Evolutionary conservation across 2,797 vertebrate genomes (phyloP).

Genomic region (Cuculus canorus): DNA sequence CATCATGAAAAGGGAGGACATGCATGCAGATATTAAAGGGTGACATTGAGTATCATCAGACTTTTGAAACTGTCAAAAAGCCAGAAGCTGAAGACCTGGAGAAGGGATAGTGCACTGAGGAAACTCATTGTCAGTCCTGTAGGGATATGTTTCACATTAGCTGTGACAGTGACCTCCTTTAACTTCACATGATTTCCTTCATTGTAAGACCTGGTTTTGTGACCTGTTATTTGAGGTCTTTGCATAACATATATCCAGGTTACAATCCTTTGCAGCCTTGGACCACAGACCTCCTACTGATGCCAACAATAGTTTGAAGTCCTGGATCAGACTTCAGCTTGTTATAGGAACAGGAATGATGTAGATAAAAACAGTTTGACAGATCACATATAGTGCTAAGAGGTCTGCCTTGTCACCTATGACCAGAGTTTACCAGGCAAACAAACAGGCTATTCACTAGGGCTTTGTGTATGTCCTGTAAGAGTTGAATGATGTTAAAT

Average conservation of each 20-base stretch:
- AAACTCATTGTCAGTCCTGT: background rate
- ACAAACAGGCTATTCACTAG: background rate
- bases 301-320: background rate
- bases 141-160: background rate
- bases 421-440: background rate
- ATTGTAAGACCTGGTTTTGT: background rate
- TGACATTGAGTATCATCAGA: background rate
- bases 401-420: background rate
- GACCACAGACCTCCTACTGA: background rate
- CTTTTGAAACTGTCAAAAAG: background rate
- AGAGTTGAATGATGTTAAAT: background rate
- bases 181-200: background rate
- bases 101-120: background rate
- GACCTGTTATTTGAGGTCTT: background rate
- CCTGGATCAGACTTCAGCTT: background rate
- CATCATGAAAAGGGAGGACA: background rate
- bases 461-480: rapidly evolving
- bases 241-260: background rate
- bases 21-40: background rate
- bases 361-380: background rate
- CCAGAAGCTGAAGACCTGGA: background rate
- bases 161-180: background rate
- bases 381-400: background rate
- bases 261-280: background rate
- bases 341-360: background rate